Evolutionary conservation across 2,888 invertebrate species (phyloP).

Genomic region (Tipula helvola): DNA sequence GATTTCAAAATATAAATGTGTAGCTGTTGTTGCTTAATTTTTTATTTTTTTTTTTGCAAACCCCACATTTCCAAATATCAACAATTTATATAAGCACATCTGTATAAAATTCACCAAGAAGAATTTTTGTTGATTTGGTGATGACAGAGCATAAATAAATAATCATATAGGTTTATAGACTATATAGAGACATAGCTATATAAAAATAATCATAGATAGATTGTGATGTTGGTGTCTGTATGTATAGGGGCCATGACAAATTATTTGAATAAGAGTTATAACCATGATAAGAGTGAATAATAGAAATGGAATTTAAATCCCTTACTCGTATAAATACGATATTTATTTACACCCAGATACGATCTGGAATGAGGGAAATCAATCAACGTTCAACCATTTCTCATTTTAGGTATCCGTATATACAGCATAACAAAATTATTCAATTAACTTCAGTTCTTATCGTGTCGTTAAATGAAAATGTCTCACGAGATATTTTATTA

Average conservation of each 20-base stretch:
- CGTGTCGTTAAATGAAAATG: neutral
- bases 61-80: neutral
- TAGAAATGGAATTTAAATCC: neutral
- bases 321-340: neutral
- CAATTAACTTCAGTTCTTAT: neutral
- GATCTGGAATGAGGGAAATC: neutral
- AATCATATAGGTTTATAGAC: neutral
- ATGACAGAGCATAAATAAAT: conserved; percentile 4
- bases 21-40: neutral
- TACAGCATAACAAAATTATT: neutral
- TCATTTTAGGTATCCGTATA: neutral
- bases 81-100: neutral
- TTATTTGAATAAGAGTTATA: neutral
- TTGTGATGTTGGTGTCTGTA: neutral
- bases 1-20: neutral
- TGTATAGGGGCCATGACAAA: neutral
- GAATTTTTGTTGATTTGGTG: neutral
- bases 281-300: neutral
- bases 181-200: neutral
- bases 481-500: neutral
- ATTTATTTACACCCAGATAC: neutral
- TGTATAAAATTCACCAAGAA: neutral
- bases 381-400: neutral
- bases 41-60: neutral
- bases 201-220: neutral